Conservation (phyloP, 1,140 invertebrate genomes). For the Amyelois transitella region DNA sequence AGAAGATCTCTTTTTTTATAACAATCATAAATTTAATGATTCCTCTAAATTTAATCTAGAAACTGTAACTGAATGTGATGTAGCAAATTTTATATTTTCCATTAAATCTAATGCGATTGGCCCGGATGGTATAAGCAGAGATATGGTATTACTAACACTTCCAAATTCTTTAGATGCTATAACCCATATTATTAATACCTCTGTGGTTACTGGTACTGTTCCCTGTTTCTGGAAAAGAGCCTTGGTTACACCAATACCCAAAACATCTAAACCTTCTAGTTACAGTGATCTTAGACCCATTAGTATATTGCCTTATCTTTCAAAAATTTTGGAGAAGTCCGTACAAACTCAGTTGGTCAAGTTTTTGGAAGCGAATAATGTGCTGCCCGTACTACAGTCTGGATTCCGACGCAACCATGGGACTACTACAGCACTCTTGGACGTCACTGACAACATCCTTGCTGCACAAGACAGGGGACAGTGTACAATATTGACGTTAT, state of each 20-base stretch:
- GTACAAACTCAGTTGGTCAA: not conserved
- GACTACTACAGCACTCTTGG: not conserved
- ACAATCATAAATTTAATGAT: not conserved
- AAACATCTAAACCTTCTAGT: not conserved
- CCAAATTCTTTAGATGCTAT: not conserved
- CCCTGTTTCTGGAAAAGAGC: not conserved
- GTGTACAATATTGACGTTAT: too few species aligned
- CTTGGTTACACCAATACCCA: not conserved
- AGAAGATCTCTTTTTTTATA: not conserved
- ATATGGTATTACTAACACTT: constrained; percentile 1
- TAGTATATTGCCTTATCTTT: not conserved
- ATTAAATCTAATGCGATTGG: not conserved
- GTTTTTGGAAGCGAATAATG: not conserved
- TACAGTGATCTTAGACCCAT: not conserved
- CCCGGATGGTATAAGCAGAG: not conserved
- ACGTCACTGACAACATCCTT: constrained; percentile 1
- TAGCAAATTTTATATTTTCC: not conserved
- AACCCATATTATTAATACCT: not conserved
- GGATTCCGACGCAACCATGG: not conserved
- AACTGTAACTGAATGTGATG: not conserved
- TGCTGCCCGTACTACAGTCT: not conserved
- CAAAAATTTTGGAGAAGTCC: not conserved
- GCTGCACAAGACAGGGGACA: not conserved
- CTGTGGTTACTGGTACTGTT: not conserved
- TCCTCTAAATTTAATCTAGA: not conserved